Evolutionary conservation across 2,797 vertebrate genomes (phyloP), one percentile per base, ranked within the genome.

Genomic region (Enteromius thamalakanensis): DNA sequence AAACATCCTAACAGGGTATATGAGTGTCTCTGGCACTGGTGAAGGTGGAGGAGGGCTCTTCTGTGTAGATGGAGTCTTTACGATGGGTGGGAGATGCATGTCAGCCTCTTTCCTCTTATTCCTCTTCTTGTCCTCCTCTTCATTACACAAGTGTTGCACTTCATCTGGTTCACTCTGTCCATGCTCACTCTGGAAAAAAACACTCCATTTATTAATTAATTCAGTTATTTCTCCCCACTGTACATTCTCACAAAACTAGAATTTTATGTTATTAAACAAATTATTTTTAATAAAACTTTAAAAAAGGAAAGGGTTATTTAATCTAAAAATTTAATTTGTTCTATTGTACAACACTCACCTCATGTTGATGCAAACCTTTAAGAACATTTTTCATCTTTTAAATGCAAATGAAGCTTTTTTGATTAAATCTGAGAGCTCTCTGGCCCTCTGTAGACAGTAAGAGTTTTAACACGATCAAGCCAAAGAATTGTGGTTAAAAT

Each of bases 131-230:
- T 78, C 17, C 21, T 81, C 58, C 32, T 82, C 71, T 76, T 76
- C 49, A 45, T 68, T 34, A 68, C 14, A 45, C 62, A 65, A 42
- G 71, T 19, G 10, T 17, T 53, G 58, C 10, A 76, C 37, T 32
- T 76, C 86, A 89, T 85, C 84, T 65, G 49, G 45, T 45, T 74
- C 14, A 51, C 69, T 4, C 80, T 86, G 78, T 58, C 26, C 26
- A 26, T 26, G 26, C 26, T 74, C 14, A 51, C 69, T 4, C 80
- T 86, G 78, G 53, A 3, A 37, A 26, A 23, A 40, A 72, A 37
- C 17, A 40, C 53, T 55, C 9, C 7, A 19, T 10, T 6, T 74
- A 3, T 49, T 64, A 6, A 74, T 10, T 64, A 6, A 74, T 10
- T 64, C 2, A 19, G 26, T 45, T 40, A 64, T 64, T 64, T 64